These are phyloP conservation scores for Sinocyclocheilus maitianheensis DNA, from an alignment of 2,113 vertebrate genomes.

Conservation along the genomic window DNA sequence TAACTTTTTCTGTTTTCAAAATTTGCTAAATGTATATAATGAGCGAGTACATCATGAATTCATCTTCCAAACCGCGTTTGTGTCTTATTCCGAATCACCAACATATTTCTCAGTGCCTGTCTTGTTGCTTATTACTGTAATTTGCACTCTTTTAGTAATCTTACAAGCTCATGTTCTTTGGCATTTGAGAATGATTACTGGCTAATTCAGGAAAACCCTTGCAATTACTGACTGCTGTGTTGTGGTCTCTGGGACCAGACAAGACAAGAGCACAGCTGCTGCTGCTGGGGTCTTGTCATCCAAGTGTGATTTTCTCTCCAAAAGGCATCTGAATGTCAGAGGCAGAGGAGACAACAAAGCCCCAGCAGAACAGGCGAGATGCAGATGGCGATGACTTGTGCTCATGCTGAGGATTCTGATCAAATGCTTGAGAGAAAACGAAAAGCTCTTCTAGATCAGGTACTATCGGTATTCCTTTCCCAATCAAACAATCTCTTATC, in stretches of 20 bases:
- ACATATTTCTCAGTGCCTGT: too few relatives aligned
- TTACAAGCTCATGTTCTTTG: constrained; percentile 35
- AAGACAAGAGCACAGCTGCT: constrained; percentile 19
- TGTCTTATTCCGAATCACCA: too few relatives aligned
- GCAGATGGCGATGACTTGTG: not conserved
- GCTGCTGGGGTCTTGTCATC: constrained; percentile 14
- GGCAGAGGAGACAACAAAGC: constrained; percentile 47
- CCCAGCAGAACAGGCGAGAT: not conserved
- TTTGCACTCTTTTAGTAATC: not conserved
- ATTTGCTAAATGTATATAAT: too few relatives aligned
- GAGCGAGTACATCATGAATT: too few relatives aligned
- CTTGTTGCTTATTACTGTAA: not conserved
- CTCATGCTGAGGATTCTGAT: constrained; percentile 47
- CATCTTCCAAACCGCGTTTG: too few relatives aligned
- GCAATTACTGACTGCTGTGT: constrained; percentile 55
- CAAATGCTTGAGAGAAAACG: constrained; percentile 42
- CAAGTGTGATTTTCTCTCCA: constrained; percentile 41
- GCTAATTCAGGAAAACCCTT: constrained; percentile 56
- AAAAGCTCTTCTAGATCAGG: constrained; percentile 63
- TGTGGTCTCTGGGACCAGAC: not conserved
- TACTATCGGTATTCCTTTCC: constrained; percentile 27
- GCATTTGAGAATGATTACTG: constrained; percentile 60
- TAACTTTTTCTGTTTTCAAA: too few relatives aligned
- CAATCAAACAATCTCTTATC: not conserved
- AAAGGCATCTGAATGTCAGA: constrained; percentile 47